These are phyloP conservation scores for Gryllus bimaculatus DNA, from an alignment of 1,140 invertebrate genomes.

Conservation along the genomic window DNA sequence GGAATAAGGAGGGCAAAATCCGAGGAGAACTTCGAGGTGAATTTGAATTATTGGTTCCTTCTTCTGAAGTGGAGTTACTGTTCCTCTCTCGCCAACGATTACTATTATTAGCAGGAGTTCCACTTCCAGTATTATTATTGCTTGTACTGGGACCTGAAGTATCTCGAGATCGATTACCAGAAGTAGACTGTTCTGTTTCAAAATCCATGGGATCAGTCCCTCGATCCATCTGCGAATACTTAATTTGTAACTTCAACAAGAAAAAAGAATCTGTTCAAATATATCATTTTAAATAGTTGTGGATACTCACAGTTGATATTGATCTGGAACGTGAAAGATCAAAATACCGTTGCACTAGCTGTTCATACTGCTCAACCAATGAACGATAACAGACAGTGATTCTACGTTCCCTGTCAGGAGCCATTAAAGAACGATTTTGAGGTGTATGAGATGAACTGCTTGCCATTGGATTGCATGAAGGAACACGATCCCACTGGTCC, in stretches of 20 bases:
- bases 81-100: background rate
- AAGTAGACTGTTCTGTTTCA: conserved; percentile 9
- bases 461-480: conserved; percentile 15
- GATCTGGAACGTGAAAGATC: conserved; percentile 37
- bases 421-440: conserved; percentile 7
- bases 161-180: background rate
- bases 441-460: background rate
- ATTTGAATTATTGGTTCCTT: background rate
- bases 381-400: conserved; percentile 37
- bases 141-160: background rate
- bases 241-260: background rate
- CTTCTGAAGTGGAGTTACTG: background rate
- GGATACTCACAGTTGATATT: conserved; percentile 29
- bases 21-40: background rate
- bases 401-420: conserved; percentile 32
- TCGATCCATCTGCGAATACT: conserved; percentile 43
- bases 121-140: background rate
- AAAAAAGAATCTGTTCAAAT: conserved; percentile 15
- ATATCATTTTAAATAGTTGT: background rate
- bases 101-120: background rate
- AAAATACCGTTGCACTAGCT: conserved; percentile 39
- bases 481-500: conserved; percentile 36
- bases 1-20: background rate
- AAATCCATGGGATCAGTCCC: conserved; percentile 57
- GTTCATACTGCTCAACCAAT: conserved; percentile 41